Base-by-base conservation (phyloP, 1,140 invertebrate genomes). In the Lasioglossum baleicum region DNA sequence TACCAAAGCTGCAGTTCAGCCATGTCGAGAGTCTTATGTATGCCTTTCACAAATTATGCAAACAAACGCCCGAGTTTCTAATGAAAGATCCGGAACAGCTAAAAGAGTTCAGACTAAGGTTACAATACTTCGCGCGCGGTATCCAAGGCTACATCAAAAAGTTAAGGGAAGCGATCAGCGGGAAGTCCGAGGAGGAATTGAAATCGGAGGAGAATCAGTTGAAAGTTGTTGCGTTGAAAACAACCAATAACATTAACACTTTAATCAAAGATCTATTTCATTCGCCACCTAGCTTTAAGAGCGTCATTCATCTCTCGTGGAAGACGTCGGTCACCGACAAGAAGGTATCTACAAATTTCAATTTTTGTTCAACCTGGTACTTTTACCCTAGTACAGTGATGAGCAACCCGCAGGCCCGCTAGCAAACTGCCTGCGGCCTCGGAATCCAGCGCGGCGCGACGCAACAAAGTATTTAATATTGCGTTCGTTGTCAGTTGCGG, bases 191-290 rank as follows among this genome's bases (percentile, higher is more conserved):
- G 70, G 95, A 96, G 79, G 95, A 97, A 90, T 91, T 95, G 1
- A 96, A 96, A 90, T 94, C 95, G 20, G 95, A 97, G 81, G 96
- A 98, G 93, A 96, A 98, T 92, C 97, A 98, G 92, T 94, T 98
- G 2, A 97, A 97, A 93, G 94, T 98, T 71, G 95, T 96, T 53
- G 97, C 97, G 20, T 92, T 98, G 8, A 98, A 97, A 91, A 97
- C 97, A 13, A 98, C 97, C 42, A 97, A 97, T 65, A 99, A 99
- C 90, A 99, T 99, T 67, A 98, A 98, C 89, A 95, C 96, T 0
- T 94, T 99, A 22, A 98, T 99, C 69, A 97, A 98, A 91, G 98
- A 99, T 93, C 93, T 99, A 72, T 99, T 99, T 92, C 97, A 99
- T 90, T 96, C 96, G 81, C 98, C 98, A 56, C 98, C 98, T 6